These are phyloP conservation scores for Thymallus thymallus DNA, from an alignment of 2,113 vertebrate genomes.

Conservation along the genomic window DNA sequence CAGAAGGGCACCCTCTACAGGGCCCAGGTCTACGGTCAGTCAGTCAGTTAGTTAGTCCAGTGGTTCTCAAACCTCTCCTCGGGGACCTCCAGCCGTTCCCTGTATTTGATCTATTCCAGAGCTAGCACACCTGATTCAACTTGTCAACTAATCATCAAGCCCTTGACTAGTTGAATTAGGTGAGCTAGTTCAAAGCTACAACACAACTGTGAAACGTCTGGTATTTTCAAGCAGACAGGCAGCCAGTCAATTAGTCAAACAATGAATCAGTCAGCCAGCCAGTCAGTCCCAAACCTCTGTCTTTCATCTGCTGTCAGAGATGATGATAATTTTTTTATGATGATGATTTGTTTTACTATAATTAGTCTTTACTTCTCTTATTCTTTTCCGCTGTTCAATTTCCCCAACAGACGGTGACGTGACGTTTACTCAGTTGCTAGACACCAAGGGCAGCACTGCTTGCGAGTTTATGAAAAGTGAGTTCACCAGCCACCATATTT, in stretches of 20 bases:
- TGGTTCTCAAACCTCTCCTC: too few species aligned
- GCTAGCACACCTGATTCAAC: too few species aligned
- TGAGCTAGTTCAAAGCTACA: too few species aligned
- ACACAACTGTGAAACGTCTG: too few species aligned
- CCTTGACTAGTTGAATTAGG: too few species aligned
- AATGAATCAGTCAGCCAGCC: too few species aligned
- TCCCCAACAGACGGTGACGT: constrained; percentile 17
- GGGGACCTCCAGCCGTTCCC: too few species aligned
- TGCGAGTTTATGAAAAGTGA: constrained; percentile 11
- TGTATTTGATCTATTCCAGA: too few species aligned
- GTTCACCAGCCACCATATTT: not conserved
- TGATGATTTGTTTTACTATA: not conserved
- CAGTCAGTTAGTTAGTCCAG: not conserved
- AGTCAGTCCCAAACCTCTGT: not conserved
- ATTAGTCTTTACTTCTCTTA: too few species aligned
- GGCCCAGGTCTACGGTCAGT: constrained; percentile 58
- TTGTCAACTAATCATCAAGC: too few species aligned
- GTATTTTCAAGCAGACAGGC: too few species aligned
- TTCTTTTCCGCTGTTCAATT: not conserved
- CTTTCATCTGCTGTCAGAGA: not conserved
- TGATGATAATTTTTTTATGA: not conserved
- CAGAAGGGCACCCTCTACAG: constrained; percentile 52
- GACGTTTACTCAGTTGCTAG: constrained; percentile 14
- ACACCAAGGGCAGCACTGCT: not conserved
- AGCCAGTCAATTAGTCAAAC: too few species aligned